Base-by-base conservation (phyloP, 2,888 invertebrate species). In the Opisthograptis luteolata region DNA sequence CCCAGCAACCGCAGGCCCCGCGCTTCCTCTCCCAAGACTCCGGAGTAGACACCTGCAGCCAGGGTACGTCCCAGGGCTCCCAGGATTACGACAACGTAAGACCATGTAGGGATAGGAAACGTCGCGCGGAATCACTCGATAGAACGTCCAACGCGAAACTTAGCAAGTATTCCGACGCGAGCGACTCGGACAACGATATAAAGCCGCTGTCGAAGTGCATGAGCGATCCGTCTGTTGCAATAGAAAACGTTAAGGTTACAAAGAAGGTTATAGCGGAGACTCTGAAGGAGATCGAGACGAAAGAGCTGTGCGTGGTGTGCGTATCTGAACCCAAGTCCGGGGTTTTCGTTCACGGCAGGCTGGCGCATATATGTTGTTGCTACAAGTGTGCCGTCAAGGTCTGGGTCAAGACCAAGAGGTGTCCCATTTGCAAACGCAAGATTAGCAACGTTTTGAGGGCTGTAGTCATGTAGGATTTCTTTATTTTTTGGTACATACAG, bases 361-460 rank as follows among this genome's bases (percentile, higher is more conserved):
- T 92, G 44, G 93, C 92, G 0, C 95, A 95, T 53, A 92, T 93
- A 56, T 94, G 94, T 68, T 94, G 94, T 58, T 95, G 95, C 66
- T 95, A 95, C 62, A 92, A 89, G 43, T 95, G 95, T 73, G 94
- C 94, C 0, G 88, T 93, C 28, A 93, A 92, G 64, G 93, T 93
- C 0, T 94, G 94, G 93, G 87, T 88, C 8, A 91, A 88, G 19
- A 91, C 91, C 0, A 93, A 92, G 62, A 79, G 93, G 15, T 95
- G 95, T 70, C 95, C 95, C 0, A 87, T 94, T 1, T 95, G 95
- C 69, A 94, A 95, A 63, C 86, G 93, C 49, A 92, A 92, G 81
- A 93, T 94, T 3, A 93, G 92, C 61, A 94, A 94, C 67, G 93
- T 95, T 0, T 73, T 94, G 42, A 93, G 91, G 69, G 92, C 93